phyloP scores from a whole-genome alignment of 2,113 vertebrate species.

The Platanista minor region DNA sequence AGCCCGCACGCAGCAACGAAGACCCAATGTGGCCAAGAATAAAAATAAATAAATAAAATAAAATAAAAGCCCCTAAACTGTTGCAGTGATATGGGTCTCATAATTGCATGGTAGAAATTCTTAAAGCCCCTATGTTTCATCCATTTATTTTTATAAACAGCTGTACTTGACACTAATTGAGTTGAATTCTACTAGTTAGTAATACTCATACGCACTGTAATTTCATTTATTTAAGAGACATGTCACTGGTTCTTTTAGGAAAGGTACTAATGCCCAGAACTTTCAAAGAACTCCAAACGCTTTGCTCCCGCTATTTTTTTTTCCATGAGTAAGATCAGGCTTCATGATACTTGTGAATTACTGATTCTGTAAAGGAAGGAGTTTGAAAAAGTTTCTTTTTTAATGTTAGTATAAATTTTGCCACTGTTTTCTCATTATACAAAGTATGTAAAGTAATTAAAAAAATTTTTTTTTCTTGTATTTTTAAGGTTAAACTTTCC shows the following conservation, averaged over 20 bases:
- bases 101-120: neutral
- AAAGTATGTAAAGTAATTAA: conserved; percentile 22
- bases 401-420: neutral
- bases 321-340: neutral
- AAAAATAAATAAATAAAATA: neutral
- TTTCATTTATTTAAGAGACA: neutral
- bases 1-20: too few species aligned
- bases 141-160: neutral
- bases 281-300: neutral
- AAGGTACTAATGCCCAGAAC: neutral
- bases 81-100: neutral
- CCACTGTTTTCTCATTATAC: neutral
- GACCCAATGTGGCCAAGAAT: too few species aligned
- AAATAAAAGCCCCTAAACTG: neutral
- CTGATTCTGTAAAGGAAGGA: neutral
- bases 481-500: conserved; percentile 90
- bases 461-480: conserved; percentile 49
- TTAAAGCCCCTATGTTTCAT: neutral
- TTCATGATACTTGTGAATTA: neutral
- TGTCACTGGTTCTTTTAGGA: neutral
- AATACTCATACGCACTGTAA: neutral
- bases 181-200: neutral
- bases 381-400: conserved; percentile 20
- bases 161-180: neutral
- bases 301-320: neutral